Conservation (phyloP, 1,140 invertebrate genomes). For the Mesaphorura yosii region DNA sequence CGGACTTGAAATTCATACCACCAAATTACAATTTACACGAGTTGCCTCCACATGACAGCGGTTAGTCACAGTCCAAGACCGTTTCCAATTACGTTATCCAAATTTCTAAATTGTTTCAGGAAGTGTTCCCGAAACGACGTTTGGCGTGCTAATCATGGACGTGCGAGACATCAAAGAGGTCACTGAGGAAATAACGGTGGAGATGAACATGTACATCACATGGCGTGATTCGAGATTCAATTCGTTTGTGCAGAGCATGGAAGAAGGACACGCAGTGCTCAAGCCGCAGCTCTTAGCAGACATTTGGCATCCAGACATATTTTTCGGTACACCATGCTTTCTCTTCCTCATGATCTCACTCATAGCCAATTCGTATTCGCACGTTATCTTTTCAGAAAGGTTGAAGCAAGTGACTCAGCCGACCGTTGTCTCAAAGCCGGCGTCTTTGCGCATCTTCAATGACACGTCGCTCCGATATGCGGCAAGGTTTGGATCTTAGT, state of each 20-base stretch:
- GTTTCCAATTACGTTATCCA: too few species aligned
- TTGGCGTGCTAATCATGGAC: slow-evolving; percentile 30
- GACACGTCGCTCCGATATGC: slow-evolving; percentile 29
- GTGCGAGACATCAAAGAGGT: slow-evolving; percentile 31
- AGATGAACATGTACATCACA: too few species aligned
- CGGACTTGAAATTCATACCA: too few species aligned
- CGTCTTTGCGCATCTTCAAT: slow-evolving; percentile 27
- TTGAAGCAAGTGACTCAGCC: slow-evolving; percentile 27
- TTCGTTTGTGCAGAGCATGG: too few species aligned
- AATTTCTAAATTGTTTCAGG: too few species aligned
- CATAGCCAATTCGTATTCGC: background rate
- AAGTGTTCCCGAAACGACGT: too few species aligned
- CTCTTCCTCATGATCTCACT: too few species aligned
- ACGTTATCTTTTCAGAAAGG: slow-evolving; percentile 29
- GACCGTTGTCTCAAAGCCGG: slow-evolving; percentile 27
- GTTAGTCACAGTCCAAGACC: too few species aligned
- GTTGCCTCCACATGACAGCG: too few species aligned
- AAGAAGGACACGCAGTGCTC: too few species aligned
- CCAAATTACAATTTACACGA: too few species aligned
- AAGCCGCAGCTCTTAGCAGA: slow-evolving; percentile 27
- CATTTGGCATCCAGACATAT: slow-evolving; percentile 29
- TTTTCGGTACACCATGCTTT: slow-evolving; percentile 26
- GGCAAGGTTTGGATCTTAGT: slow-evolving; percentile 21
- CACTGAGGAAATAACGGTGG: slow-evolving; percentile 30
- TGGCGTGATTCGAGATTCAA: too few species aligned